Percentiles rank a stretch among this genome's conserved stretches.
These are phyloP conservation scores for Datnioides undecimradiatus DNA, from an alignment of 2,113 vertebrate species.

Conservation along the genomic window DNA sequence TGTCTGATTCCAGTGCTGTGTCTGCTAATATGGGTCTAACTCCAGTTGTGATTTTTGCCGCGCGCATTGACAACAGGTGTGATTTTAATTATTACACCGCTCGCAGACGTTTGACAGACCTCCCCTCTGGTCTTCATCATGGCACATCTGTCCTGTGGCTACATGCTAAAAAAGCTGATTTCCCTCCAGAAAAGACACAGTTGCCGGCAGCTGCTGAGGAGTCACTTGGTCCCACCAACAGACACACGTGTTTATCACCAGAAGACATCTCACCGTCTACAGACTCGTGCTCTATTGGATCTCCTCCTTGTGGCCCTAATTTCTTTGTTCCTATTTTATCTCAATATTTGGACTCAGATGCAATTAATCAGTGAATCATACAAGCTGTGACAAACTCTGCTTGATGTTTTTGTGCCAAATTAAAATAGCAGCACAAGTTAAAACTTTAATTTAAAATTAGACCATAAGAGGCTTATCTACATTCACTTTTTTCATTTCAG, in stretches of 20 bases:
- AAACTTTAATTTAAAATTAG: constrained; percentile 27
- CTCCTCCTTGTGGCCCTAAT: not conserved
- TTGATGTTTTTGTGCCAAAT: constrained; percentile 29
- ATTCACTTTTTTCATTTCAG: not conserved
- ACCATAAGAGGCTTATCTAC: constrained; percentile 1
- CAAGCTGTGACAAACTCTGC: constrained; percentile 8
- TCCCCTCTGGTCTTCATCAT: constrained; percentile 75
- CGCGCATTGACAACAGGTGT: constrained; percentile 73
- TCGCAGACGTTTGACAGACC: constrained; percentile 75
- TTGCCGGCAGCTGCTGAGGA: constrained; percentile 74
- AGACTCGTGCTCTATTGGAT: constrained; percentile 12
- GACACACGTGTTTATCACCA: constrained; percentile 41
- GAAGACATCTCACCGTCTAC: constrained; percentile 13
- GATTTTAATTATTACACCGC: constrained; percentile 78
- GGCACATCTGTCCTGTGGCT: constrained; percentile 79
- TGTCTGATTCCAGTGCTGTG: too few relatives aligned
- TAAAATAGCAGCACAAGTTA: constrained; percentile 35
- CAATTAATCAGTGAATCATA: constrained; percentile 36
- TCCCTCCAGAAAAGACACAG: constrained; percentile 74
- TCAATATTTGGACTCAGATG: constrained; percentile 38
- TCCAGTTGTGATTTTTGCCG: constrained; percentile 4
- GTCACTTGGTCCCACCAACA: constrained; percentile 51
- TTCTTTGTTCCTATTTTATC: constrained; percentile 24
- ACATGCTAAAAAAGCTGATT: constrained; percentile 80
- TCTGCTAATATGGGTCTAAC: not conserved